Evolutionary conservation across 2,797 vertebrate genomes (phyloP).

Genomic region (Halcyon chelicuti): DNA sequence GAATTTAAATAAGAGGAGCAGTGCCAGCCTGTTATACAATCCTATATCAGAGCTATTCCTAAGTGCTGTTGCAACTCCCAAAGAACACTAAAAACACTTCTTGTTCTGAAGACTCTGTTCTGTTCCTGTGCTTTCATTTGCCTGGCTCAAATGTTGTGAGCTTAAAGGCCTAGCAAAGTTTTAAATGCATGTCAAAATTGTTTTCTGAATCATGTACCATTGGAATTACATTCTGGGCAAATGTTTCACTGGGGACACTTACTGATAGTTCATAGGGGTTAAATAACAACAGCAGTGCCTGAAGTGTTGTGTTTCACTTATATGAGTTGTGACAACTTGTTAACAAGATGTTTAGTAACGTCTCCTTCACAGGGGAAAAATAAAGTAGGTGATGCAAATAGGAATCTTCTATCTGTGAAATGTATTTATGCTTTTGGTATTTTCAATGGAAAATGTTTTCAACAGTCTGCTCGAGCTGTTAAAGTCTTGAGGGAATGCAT

Average conservation of each 20-base stretch:
- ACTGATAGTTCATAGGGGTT: background rate
- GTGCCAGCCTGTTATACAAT: background rate
- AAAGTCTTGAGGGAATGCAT: slow-evolving; percentile 98
- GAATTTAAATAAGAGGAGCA: background rate
- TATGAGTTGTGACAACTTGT: background rate
- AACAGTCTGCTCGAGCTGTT: slow-evolving; percentile 93
- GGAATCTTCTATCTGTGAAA: background rate
- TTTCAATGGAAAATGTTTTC: slow-evolving; percentile 49
- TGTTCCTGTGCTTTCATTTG: background rate
- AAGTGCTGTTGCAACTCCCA: background rate
- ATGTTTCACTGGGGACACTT: background rate
- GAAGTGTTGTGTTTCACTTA: background rate
- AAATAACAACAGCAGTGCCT: background rate
- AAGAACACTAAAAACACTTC: background rate
- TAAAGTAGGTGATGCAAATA: background rate
- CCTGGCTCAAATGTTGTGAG: background rate
- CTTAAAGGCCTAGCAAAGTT: background rate
- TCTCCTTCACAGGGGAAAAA: background rate
- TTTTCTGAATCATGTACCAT: background rate
- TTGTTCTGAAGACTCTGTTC: background rate
- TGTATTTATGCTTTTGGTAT: background rate
- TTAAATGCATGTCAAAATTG: background rate
- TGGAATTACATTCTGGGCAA: background rate
- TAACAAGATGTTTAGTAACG: background rate
- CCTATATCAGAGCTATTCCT: background rate